A percentile compares a stretch with the other conserved stretches of the same genome.
phyloP scores from a whole-genome alignment of 2,797 vertebrate genomes.

The Hapalemur alaotrensis region DNA sequence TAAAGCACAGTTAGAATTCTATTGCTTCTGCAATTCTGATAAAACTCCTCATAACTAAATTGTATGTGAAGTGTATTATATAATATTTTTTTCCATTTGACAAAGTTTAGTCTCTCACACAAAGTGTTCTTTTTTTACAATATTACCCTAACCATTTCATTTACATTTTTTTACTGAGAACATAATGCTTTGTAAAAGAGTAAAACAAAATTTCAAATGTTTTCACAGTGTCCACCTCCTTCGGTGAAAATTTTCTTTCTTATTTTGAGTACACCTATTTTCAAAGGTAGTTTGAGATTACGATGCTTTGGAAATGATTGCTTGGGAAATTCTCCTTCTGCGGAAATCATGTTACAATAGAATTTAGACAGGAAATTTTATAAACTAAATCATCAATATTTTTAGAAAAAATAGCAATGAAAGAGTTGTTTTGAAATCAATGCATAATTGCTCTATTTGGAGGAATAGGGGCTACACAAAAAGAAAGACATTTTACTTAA shows the following conservation, averaged over 20 bases:
- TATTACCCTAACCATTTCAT: neutral
- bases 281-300: slow-evolving; percentile 15
- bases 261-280: neutral
- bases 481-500: neutral
- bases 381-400: slow-evolving; percentile 1
- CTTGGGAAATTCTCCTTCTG: slow-evolving; percentile 12
- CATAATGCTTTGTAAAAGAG: neutral
- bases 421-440: slow-evolving; percentile 26
- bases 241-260: neutral
- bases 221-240: neutral
- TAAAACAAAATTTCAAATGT: neutral
- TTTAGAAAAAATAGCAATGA: slow-evolving; percentile 56
- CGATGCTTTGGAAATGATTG: slow-evolving; percentile 48
- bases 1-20: neutral
- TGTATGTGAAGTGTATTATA: neutral
- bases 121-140: neutral
- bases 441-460: neutral
- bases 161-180: slow-evolving; percentile 4
- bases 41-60: neutral
- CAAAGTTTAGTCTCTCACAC: neutral
- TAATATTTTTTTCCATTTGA: neutral
- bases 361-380: slow-evolving; percentile 59
- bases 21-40: neutral
- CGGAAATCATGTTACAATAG: slow-evolving; percentile 55
- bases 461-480: neutral